phyloP scores from a whole-genome alignment of 1,140 invertebrate species.

The Holotrichia oblita region DNA sequence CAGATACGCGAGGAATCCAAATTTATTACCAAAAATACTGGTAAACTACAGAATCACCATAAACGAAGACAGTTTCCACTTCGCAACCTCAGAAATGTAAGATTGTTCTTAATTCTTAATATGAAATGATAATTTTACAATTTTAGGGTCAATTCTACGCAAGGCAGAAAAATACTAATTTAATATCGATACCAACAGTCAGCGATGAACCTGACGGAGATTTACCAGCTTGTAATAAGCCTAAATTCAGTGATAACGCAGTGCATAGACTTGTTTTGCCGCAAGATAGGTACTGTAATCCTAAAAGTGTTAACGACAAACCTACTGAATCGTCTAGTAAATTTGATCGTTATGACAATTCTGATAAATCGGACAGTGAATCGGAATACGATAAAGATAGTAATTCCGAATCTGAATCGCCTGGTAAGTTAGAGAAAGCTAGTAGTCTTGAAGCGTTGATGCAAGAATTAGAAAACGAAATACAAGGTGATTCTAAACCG shows the following conservation, averaged over 20 bases:
- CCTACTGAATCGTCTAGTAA: slow-evolving; percentile 51
- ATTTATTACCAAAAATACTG: background rate
- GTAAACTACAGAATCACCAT: background rate
- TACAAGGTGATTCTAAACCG: slow-evolving; percentile 53
- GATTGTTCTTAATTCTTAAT: slow-evolving; percentile 37
- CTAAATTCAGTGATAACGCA: background rate
- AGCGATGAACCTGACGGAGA: slow-evolving; percentile 24
- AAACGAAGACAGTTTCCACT: slow-evolving; percentile 48
- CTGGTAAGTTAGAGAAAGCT: slow-evolving; percentile 48
- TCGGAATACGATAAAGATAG: slow-evolving; percentile 51
- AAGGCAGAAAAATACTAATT: slow-evolving; percentile 48
- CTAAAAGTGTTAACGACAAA: slow-evolving; percentile 40
- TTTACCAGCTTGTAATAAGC: background rate
- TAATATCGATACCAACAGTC: slow-evolving; percentile 53
- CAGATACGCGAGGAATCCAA: slow-evolving; percentile 44
- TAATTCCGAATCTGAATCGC: slow-evolving; percentile 28
- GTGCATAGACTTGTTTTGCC: slow-evolving; percentile 50
- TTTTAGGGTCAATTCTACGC: slow-evolving; percentile 52
- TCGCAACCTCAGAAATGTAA: slow-evolving; percentile 54
- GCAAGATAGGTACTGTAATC: slow-evolving; percentile 53
- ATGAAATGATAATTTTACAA: slow-evolving; percentile 19
- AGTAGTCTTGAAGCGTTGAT: slow-evolving; percentile 59
- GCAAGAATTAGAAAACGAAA: slow-evolving; percentile 59
- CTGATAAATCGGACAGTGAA: slow-evolving; percentile 57
- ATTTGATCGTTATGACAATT: slow-evolving; percentile 59